Evolutionary conservation across 2,113 vertebrate species (phyloP).

Genomic region (Prietella phreatophila): DNA sequence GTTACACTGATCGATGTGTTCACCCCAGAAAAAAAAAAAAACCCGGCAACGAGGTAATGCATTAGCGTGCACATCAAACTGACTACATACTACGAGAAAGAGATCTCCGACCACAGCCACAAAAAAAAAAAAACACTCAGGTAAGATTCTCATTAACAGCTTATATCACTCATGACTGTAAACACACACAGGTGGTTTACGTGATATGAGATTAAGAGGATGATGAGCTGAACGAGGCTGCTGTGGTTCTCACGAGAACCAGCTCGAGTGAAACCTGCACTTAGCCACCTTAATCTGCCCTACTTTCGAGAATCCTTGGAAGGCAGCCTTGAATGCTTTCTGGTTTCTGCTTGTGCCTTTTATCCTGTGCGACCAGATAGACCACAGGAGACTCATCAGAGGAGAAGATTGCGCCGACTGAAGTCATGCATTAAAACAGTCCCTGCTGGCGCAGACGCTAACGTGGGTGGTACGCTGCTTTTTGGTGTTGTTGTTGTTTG

Average conservation of each 20-base stretch:
- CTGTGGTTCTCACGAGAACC: slow-evolving; percentile 46
- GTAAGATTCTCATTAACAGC: background rate
- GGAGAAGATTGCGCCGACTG: slow-evolving; percentile 62
- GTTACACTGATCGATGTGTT: background rate
- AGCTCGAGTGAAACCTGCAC: slow-evolving; percentile 50
- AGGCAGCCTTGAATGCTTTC: slow-evolving; percentile 50
- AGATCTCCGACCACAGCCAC: background rate
- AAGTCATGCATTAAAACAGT: slow-evolving; percentile 62
- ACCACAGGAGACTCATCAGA: slow-evolving; percentile 70
- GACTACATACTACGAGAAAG: background rate
- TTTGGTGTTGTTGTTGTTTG: slow-evolving; percentile 59
- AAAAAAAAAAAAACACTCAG: background rate
- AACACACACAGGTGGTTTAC: background rate
- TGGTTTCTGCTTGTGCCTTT: slow-evolving; percentile 47
- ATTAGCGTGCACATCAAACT: background rate
- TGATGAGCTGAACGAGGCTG: slow-evolving; percentile 12
- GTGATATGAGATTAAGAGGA: slow-evolving; percentile 10
- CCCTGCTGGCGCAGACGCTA: slow-evolving; percentile 56
- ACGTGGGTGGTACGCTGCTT: slow-evolving; percentile 40
- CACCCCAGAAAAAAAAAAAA: background rate
- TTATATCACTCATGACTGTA: background rate
- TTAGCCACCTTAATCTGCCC: slow-evolving; percentile 55
- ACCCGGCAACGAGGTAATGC: background rate
- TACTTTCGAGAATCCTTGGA: slow-evolving; percentile 55
- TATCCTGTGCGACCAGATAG: slow-evolving; percentile 66